Evolutionary conservation across 1,140 invertebrate genomes (phyloP), one percentile per base, ranked within the genome.

Genomic region (Drosophila lowei): DNA sequence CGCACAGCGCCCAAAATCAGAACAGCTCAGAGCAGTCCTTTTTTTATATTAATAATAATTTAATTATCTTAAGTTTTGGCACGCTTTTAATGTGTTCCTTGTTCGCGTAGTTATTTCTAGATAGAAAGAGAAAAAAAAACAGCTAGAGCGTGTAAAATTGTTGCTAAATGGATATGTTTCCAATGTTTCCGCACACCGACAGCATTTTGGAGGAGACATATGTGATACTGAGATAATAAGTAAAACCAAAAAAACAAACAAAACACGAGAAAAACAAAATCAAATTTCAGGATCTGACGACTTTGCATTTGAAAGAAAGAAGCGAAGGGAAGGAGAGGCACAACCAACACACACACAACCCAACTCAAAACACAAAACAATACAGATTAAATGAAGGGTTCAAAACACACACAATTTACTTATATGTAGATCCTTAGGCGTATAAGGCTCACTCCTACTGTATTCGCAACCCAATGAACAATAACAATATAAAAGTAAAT

Each of bases 201-300:
- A 55, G 58, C 77, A 75, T 67, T 72, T 66, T 68, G 57, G 55
- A 68, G 78, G 84, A 85, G 75, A 80, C 80, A 81, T 78, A 90
- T 90, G 86, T 90, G 86, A 90, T 90, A 90, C 68, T 90, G 86
- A 90, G 86, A 90, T 90, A 90, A 90, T 90, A 90, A 90, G 86
- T 79, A 80, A 90, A 72, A 72, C 71, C 85, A 67, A 78, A 72
- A 66, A 61, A 65, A 66, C 52, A 42, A 23, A 52, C 6, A 46
- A 52, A 30, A 23, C 57, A 43, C 34, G 28, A 59, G 49, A 47
- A 25, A 71, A 59, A 71, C 16, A 9, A 61, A 57, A 59, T 71
- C 52, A 21, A 63, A 74, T 61, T 59, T 53, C 30, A 46, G 61
- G 49, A 79, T 79, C 84, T 75, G 72, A 55, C 72, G 60, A 49